phyloP scores from a whole-genome alignment of 2,797 vertebrate genomes.

The Morus bassanus region DNA sequence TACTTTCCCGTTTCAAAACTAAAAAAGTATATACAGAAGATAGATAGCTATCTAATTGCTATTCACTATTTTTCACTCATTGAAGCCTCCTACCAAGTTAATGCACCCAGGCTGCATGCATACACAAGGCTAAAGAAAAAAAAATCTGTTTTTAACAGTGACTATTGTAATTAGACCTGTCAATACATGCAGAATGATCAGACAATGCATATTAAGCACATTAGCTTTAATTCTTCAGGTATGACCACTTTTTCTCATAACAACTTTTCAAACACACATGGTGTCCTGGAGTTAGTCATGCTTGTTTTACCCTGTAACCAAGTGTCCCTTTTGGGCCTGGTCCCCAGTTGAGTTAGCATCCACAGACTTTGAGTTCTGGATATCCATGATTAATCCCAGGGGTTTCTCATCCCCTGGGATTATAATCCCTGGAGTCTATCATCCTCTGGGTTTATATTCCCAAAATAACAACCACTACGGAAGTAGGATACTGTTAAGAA shows the following conservation, averaged over 20 bases:
- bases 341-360: background rate
- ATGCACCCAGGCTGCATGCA: background rate
- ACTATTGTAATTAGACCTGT: background rate
- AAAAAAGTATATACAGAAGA: background rate
- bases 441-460: background rate
- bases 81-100: background rate
- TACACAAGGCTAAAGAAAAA: fast-evolving
- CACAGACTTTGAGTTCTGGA: background rate
- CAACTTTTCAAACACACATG: background rate
- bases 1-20: background rate
- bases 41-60: background rate
- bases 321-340: background rate
- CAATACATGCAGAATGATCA: background rate
- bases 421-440: background rate
- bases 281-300: background rate
- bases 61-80: background rate
- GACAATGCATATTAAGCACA: background rate
- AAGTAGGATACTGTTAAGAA: background rate
- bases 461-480: background rate
- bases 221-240: background rate
- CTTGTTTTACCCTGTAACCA: background rate
- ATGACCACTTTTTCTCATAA: background rate
- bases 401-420: background rate
- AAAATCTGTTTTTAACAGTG: background rate
- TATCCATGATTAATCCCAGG: background rate